phyloP scores from a whole-genome alignment of 2,888 invertebrate genomes.

The Yponomeuta malinellus region DNA sequence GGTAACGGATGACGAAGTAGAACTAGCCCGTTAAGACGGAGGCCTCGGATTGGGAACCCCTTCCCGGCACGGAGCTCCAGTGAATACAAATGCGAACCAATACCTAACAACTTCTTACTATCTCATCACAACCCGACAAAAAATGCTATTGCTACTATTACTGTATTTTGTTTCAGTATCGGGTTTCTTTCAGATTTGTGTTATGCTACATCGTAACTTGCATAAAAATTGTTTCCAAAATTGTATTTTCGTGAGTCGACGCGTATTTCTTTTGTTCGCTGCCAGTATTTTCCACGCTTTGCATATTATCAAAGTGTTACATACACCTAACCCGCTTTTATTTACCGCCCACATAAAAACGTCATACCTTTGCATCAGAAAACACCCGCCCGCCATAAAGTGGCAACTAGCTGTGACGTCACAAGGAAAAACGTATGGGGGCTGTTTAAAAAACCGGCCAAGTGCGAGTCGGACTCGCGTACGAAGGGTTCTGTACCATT shows the following conservation, averaged over 20 bases:
- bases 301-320: background rate
- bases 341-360: slow-evolving; percentile 5
- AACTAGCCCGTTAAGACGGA: slow-evolving; percentile 24
- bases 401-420: slow-evolving; percentile 1
- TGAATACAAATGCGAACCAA: slow-evolving; percentile 43
- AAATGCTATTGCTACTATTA: slow-evolving; percentile 8
- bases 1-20: background rate
- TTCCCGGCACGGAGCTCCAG: slow-evolving; percentile 28
- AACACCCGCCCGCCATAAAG: slow-evolving; percentile 25
- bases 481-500: too few species aligned
- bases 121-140: slow-evolving; percentile 19
- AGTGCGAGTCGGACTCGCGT: too few species aligned
- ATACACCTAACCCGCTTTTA: background rate
- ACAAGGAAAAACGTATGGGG: slow-evolving; percentile 7
- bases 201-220: background rate
- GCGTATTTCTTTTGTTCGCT: background rate
- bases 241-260: background rate
- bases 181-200: background rate
- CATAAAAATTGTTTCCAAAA: background rate
- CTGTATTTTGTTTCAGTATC: background rate
- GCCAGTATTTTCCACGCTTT: background rate
- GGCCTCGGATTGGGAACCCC: slow-evolving; percentile 38
- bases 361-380: slow-evolving; percentile 22
- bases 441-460: background rate
- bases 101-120: slow-evolving; percentile 36